Evolutionary conservation across 1,140 invertebrate species (phyloP).

Genomic region (Paraescarpia echinospica): DNA sequence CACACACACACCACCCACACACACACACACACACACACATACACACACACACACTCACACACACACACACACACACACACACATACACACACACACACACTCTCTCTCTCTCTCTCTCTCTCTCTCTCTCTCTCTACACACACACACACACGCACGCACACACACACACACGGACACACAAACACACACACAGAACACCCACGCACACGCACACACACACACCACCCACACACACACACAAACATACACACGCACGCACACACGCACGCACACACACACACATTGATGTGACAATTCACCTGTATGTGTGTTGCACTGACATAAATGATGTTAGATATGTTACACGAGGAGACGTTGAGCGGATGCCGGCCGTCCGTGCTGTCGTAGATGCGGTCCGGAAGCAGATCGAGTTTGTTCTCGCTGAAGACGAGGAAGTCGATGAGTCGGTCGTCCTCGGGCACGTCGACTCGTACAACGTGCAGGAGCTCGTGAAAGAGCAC

Average conservation of each 20-base stretch:
- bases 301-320: neutral
- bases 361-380: constrained; percentile 33
- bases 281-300: neutral
- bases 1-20: neutral
- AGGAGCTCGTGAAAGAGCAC: constrained; percentile 36
- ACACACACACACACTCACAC: neutral
- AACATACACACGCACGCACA: neutral
- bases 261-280: neutral
- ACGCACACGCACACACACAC: neutral
- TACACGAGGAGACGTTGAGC: constrained; percentile 20
- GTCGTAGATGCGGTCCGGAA: constrained; percentile 35
- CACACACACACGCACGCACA: neutral
- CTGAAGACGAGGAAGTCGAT: constrained; percentile 36
- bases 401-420: constrained; percentile 31
- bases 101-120: neutral
- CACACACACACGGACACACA: neutral
- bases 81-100: neutral
- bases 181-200: neutral
- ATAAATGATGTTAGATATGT: constrained; percentile 19
- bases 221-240: neutral
- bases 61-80: neutral
- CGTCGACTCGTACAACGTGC: constrained; percentile 34
- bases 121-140: neutral
- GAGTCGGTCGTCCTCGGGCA: constrained; percentile 31
- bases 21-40: neutral